These are phyloP conservation scores for Trogon surrucura DNA, from an alignment of 2,113 vertebrate genomes.

Conservation along the genomic window DNA sequence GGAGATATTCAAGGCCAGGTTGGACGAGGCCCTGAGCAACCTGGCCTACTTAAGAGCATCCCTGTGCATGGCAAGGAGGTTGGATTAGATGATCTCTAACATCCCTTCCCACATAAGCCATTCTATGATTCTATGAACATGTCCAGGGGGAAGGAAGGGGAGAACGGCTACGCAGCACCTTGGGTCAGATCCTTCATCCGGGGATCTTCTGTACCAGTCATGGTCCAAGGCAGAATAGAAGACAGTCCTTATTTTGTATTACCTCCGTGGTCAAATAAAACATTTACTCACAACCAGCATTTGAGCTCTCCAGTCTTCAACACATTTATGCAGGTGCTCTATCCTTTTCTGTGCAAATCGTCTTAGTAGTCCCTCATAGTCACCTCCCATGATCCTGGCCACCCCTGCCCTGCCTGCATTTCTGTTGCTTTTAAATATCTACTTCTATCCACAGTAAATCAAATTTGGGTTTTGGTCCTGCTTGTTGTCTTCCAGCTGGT, in stretches of 20 bases:
- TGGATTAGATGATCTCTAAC: too few relatives aligned
- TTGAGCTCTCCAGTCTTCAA: not conserved
- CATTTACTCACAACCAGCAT: fast-evolving
- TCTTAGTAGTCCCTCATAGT: not conserved
- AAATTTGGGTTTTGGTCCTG: not conserved
- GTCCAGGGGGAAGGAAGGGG: not conserved
- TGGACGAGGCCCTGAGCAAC: too few relatives aligned
- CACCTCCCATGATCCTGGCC: not conserved
- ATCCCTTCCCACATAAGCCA: too few relatives aligned
- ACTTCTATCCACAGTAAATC: not conserved
- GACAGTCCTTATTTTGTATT: not conserved
- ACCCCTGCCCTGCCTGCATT: not conserved
- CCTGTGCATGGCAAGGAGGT: too few relatives aligned
- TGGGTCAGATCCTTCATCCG: not conserved
- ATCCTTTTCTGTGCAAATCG: not conserved
- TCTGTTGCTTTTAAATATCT: not conserved
- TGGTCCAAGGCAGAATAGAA: not conserved
- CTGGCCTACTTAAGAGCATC: too few relatives aligned
- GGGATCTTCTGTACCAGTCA: not conserved
- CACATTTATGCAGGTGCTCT: not conserved
- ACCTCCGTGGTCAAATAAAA: not conserved
- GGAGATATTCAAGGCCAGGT: too few relatives aligned
- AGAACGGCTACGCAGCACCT: not conserved
- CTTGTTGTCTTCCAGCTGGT: not conserved
- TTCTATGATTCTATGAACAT: too few relatives aligned